phyloP scores from a whole-genome alignment of 2,113 vertebrate species.

The human region GRCh38 chr16:62952001-62952500 shows the following conservation, averaged over 20 bases:
- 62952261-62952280: background rate
- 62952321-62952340: slow-evolving; percentile 12
- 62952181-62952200: background rate
- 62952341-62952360: background rate
- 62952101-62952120: background rate
- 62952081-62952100: background rate
- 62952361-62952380: slow-evolving; percentile 34
- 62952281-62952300: background rate
- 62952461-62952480: slow-evolving; percentile 58
- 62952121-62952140: background rate
- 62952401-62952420: background rate
- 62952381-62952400: slow-evolving; percentile 30
- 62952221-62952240: background rate
- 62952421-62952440: slow-evolving; percentile 11
- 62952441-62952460: slow-evolving; percentile 61
- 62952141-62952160: background rate
- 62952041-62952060: background rate
- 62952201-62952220: background rate
- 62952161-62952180: background rate
- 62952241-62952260: background rate
- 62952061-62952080: background rate
- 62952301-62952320: background rate
- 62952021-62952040: background rate
- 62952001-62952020: background rate
- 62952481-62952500: slow-evolving; percentile 63